Percentiles rank a stretch among this genome's conserved stretches.
Conservation (phyloP, 2,113 vertebrate species). For the Carassius gibelio region DNA sequence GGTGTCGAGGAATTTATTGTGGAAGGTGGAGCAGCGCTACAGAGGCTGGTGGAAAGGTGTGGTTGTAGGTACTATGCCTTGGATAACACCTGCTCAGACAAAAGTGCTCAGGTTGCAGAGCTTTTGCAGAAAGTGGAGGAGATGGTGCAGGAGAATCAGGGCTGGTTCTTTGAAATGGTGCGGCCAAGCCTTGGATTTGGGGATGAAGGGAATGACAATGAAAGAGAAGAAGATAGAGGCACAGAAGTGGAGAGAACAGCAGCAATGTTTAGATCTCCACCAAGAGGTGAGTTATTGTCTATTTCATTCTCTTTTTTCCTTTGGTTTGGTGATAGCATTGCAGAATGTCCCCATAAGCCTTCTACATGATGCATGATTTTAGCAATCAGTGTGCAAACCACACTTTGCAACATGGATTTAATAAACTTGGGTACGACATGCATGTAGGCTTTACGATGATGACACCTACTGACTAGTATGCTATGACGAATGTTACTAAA, state of each 20-base stretch:
- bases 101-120: slow-evolving; percentile 74
- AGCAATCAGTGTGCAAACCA: too few relatives aligned
- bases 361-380: too few relatives aligned
- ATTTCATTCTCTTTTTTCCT: not conserved
- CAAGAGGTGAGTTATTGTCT: slow-evolving; percentile 67
- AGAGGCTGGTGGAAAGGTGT: slow-evolving; percentile 76
- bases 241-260: slow-evolving; percentile 68
- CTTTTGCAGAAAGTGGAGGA: slow-evolving; percentile 78
- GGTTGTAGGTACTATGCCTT: slow-evolving; percentile 77
- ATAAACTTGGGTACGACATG: not conserved
- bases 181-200: not conserved
- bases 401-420: too few relatives aligned
- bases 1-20: slow-evolving; percentile 76
- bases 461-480: not conserved
- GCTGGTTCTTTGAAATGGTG: slow-evolving; percentile 76
- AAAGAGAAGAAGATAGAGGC: slow-evolving; percentile 72
- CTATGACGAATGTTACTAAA: too few relatives aligned
- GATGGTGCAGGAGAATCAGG: slow-evolving; percentile 76
- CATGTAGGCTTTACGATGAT: not conserved
- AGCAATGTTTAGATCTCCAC: slow-evolving; percentile 75
- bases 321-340: not conserved
- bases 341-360: not conserved
- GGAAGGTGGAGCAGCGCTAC: slow-evolving; percentile 71
- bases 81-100: slow-evolving; percentile 72
- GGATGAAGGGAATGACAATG: slow-evolving; percentile 59